These are phyloP conservation scores for Thysanoteuthis rhombus DNA, from an alignment of 2,888 invertebrate genomes.

Conservation along the genomic window DNA sequence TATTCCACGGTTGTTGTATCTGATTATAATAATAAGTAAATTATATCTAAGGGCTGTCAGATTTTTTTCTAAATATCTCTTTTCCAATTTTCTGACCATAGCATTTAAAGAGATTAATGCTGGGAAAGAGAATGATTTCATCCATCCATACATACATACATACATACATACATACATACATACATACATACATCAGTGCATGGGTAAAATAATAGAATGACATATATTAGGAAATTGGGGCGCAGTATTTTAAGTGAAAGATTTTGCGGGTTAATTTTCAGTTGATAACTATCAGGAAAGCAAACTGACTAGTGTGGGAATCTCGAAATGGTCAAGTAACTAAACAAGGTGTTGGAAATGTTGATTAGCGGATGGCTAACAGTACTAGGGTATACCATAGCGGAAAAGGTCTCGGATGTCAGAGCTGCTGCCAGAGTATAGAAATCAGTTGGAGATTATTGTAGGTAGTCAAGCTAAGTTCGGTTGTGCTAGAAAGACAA, in stretches of 20 bases:
- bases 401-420: neutral
- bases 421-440: neutral
- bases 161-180: neutral
- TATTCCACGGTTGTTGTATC: too few species aligned
- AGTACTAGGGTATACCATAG: neutral
- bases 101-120: too few species aligned
- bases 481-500: neutral
- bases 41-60: too few species aligned
- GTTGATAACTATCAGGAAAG: neutral
- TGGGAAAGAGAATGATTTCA: neutral
- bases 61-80: too few species aligned
- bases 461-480: neutral
- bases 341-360: neutral
- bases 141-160: too few species aligned
- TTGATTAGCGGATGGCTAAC: neutral
- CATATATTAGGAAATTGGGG: neutral
- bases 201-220: neutral
- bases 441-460: neutral
- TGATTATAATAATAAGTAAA: too few species aligned
- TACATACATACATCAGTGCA: neutral
- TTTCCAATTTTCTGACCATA: too few species aligned
- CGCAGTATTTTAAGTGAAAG: neutral
- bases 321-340: neutral
- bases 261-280: neutral
- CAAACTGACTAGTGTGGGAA: neutral